Base-by-base conservation (phyloP, 1,140 invertebrate genomes). In the Bombus confusus region DNA sequence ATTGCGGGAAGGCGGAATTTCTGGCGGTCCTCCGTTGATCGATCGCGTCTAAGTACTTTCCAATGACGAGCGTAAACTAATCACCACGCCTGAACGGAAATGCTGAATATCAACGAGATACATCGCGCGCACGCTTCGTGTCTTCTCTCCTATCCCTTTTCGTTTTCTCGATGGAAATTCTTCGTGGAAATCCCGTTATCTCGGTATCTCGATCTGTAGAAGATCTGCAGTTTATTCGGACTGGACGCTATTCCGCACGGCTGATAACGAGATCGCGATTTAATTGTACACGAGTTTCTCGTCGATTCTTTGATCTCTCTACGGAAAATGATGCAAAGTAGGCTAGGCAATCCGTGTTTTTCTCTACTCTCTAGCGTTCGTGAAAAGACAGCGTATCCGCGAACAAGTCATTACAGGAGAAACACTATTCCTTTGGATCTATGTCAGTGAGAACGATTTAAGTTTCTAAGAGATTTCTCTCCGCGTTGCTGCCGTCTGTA, bases 401-500 rank as follows among this genome's bases (percentile, higher is more conserved):
- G 75, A 41, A 41, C 3, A 69, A 77, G 37, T 77, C 34, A 34
- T 77, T 68, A 64, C 62, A 34, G n/a, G 75, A 52, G 74, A 83
- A 78, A 83, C 74, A 83, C 74, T 64, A 78, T 18, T 78, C 82
- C 52, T 71, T 39, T 18, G 83, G 66, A 84, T 84, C 83, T 84
- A 37, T 84, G 83, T 72, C 83, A 84, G 83, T n/a, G 83, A 80
- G 83, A 84, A 79, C 66, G 76, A 84, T 80, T 62, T 34, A 80
- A 80, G 76, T 84, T 84, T 84, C 83, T 79, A 84, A 52, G 76
- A 84, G 83, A 72, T 84, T 84, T 84, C 83, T 79, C 83, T 69
- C 66, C 47, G 47, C 47, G 47, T 52, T 52, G 15, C 18, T 31
- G 64, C n/a, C 66, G 8, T 64, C 8, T 34, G 79, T 80, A 41